Evolutionary conservation across 2,888 invertebrate genomes (phyloP), one percentile per base, ranked within the genome.

Genomic region (Eilema depressum): DNA sequence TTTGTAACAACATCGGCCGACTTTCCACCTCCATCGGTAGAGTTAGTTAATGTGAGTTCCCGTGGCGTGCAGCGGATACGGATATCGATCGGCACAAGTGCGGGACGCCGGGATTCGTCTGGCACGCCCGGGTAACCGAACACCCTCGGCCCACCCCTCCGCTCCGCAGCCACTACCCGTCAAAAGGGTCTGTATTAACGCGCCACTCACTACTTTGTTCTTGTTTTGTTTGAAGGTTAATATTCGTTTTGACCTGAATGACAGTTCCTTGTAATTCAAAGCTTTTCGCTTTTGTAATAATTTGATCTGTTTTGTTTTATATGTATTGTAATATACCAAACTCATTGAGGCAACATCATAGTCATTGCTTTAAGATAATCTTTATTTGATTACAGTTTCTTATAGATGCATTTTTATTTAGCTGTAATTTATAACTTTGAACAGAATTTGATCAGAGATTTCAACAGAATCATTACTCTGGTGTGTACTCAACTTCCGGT

Each of bases 161-260:
- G 72, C 82, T 81, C 67, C 71, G 77, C 74, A 73, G 65, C 70
- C 79, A 66, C 74, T 78, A 75, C 84, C 85, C 87, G 83, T 87
- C 89, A 88, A 89, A 90, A 92, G 90, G 88, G 88, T 88, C 89
- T 86, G 86, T 88, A 91, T 91, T 87, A 92, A 91, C 89, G 90
- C 90, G 89, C 90, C 89, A 89, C 88, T 92, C 90, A 87, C 89
- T 90, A 91, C 93, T 93, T 94, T 93, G 93, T 92, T 93, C 93
- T 93, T 93, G 92, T 94, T 94, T 93, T 91, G 91, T 94, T 94
- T 95, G 94, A 95, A 95, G 94, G 95, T 95, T 95, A 95, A 94
- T 92, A 91, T 91, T 89, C 87, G 87, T 90, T 91, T 89, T 89
- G 89, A 91, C 90, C 89, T 88, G 88, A 84, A 87, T 87, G 84